Evolutionary conservation across 1,140 invertebrate species (phyloP).

Genomic region (Venturia canescens): DNA sequence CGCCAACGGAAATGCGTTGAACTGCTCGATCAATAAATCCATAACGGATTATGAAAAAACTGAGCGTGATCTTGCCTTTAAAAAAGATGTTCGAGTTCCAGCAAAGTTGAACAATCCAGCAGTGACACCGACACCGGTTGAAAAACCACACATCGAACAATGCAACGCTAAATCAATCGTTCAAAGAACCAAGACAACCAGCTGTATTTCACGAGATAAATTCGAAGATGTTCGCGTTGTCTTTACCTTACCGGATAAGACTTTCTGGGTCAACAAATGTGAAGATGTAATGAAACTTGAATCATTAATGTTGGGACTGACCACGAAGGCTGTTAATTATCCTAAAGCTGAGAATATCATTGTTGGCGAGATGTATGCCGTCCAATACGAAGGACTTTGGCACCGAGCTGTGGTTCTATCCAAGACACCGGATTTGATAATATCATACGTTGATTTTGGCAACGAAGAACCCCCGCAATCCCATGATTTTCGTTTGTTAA

Average conservation of each 20-base stretch:
- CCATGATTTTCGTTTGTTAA: conserved; percentile 54
- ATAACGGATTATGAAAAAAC: conserved; percentile 2
- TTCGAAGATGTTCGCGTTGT: conserved; percentile 55
- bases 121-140: background rate
- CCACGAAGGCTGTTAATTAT: conserved; percentile 14
- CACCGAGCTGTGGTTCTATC: conserved; percentile 59
- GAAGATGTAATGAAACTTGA: conserved; percentile 36
- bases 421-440: conserved; percentile 49
- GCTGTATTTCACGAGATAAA: conserved; percentile 48
- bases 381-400: conserved; percentile 58
- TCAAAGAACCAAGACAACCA: background rate
- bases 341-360: conserved; percentile 43
- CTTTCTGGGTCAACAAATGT: conserved; percentile 60
- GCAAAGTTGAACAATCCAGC: background rate
- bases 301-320: conserved; percentile 52
- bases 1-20: background rate
- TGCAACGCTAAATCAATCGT: background rate
- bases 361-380: conserved; percentile 58
- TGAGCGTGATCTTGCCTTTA: conserved; percentile 53
- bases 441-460: conserved; percentile 66
- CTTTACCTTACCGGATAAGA: conserved; percentile 5
- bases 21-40: background rate
- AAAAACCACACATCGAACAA: background rate
- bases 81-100: conserved; percentile 22
- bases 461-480: conserved; percentile 47